Percentiles rank a stretch among this genome's conserved stretches.
These are phyloP conservation scores for Antechinus flavipes DNA, from an alignment of 2,113 vertebrate species.

Conservation along the genomic window DNA sequence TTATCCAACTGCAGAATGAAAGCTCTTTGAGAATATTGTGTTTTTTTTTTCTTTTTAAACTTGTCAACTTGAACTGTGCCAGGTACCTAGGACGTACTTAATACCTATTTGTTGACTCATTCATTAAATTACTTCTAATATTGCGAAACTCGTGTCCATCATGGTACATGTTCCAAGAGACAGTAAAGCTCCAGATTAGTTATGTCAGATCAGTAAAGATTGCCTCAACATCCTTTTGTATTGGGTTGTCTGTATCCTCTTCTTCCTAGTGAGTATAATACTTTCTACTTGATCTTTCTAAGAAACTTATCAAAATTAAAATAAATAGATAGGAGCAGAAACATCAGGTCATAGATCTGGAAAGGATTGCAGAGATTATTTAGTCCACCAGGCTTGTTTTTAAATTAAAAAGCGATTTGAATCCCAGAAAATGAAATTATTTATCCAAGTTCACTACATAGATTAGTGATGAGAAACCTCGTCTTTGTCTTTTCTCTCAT, in stretches of 20 bases:
- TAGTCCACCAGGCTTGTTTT: neutral
- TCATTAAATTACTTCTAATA: neutral
- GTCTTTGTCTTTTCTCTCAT: neutral
- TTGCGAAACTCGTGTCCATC: neutral
- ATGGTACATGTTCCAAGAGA: neutral
- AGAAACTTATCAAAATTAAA: neutral
- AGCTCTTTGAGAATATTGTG: neutral
- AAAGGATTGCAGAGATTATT: neutral
- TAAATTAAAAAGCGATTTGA: neutral
- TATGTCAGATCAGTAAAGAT: neutral
- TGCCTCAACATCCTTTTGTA: neutral
- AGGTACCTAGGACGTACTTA: neutral
- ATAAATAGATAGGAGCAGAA: neutral
- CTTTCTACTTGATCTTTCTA: neutral
- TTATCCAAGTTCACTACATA: neutral
- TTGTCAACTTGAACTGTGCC: neutral
- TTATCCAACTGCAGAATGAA: neutral
- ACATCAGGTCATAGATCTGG: neutral
- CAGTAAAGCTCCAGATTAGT: neutral
- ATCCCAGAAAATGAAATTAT: neutral
- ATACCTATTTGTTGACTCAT: neutral
- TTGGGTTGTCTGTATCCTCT: neutral
- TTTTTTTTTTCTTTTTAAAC: neutral
- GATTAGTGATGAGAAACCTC: neutral
- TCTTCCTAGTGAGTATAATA: neutral